Evolutionary conservation across 2,113 vertebrate genomes (phyloP).

Genomic region (Trematocara nigrifrons): DNA sequence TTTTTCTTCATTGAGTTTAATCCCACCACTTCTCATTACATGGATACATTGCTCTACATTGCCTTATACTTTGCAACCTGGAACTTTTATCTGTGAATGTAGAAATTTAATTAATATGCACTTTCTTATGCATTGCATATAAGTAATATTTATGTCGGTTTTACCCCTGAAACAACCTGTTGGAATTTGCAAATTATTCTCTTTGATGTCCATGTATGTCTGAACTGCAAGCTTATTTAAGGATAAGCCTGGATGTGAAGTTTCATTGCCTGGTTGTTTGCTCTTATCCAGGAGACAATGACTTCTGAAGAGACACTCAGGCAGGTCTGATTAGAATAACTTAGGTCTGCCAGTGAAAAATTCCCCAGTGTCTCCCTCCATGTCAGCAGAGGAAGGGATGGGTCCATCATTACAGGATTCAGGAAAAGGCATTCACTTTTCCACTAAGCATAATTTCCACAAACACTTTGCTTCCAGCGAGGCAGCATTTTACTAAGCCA

Average conservation of each 20-base stretch:
- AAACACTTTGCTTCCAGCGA: background rate
- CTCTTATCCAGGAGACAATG: slow-evolving; percentile 10
- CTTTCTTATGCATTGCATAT: background rate
- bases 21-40: background rate
- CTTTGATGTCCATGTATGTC: slow-evolving; percentile 7
- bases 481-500: background rate
- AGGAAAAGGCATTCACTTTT: slow-evolving; percentile 47
- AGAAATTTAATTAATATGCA: background rate
- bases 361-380: slow-evolving; percentile 27
- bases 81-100: background rate
- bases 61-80: background rate
- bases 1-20: background rate
- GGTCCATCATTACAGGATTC: slow-evolving; percentile 46
- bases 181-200: slow-evolving; percentile 5
- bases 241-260: slow-evolving; percentile 38
- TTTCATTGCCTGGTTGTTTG: slow-evolving; percentile 32
- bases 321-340: slow-evolving; percentile 38
- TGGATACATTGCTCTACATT: background rate
- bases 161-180: background rate
- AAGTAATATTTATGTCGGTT: background rate
- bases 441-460: slow-evolving; percentile 17
- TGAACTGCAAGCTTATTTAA: slow-evolving; percentile 16
- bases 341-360: slow-evolving; percentile 23
- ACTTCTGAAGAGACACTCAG: slow-evolving; percentile 37
- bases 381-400: slow-evolving; percentile 47